Conservation (phyloP, 2,888 invertebrate species). For the Papilio gigon region DNA sequence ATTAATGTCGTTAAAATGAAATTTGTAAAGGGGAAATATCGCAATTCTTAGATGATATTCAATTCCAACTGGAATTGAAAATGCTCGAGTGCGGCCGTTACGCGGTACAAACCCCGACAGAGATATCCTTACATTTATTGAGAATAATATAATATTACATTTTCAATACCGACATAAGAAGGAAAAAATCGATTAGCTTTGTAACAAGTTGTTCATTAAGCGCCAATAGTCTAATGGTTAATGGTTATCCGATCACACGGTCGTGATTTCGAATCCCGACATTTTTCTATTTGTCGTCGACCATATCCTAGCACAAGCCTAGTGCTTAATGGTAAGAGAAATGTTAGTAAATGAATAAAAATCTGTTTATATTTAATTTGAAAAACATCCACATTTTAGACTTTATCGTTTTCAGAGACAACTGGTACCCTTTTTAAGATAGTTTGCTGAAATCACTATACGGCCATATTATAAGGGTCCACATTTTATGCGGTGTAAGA, state of each 20-base stretch:
- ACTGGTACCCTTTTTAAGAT: background rate
- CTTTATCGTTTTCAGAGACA: background rate
- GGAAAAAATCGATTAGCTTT: too few species aligned
- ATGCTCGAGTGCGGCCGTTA: background rate
- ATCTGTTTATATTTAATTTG: too few species aligned
- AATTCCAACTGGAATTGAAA: slow-evolving; percentile 1
- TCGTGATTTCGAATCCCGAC: too few species aligned
- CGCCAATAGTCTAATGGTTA: too few species aligned
- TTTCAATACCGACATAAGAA: too few species aligned
- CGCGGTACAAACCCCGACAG: background rate
- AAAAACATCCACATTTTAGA: background rate
- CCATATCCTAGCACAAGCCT: too few species aligned
- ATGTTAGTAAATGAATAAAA: too few species aligned
- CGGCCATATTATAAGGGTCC: slow-evolving; percentile 2
- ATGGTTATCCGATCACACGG: too few species aligned
- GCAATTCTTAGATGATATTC: slow-evolving; percentile 12
- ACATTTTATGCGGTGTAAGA: slow-evolving; percentile 13
- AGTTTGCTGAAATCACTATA: slow-evolving; percentile 2
- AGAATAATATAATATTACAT: slow-evolving; percentile 11
- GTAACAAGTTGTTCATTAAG: background rate
- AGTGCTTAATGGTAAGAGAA: too few species aligned
- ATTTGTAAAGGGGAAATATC: background rate
- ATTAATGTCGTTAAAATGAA: background rate
- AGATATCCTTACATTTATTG: background rate
- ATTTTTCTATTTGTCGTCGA: too few species aligned